Evolutionary conservation across 1,140 invertebrate species (phyloP), one percentile per base, ranked within the genome.

Genomic region (Euborellia annulipes): DNA sequence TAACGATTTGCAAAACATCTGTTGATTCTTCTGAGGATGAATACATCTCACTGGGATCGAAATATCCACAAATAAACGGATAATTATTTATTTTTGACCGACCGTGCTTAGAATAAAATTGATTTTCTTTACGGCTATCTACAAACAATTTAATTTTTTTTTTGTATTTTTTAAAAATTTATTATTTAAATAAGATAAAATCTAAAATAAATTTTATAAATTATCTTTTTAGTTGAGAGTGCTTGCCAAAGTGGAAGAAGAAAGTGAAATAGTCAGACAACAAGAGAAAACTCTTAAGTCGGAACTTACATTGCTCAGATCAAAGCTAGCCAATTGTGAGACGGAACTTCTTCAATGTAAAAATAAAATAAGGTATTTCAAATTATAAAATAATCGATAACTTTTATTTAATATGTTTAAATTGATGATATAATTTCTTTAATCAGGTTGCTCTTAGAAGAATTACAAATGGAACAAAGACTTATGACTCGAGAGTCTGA

Each of bases 341-440:
- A 86, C 82, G 0, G 85, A 92, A 62, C 62, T 91, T 41, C 60
- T 86, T 46, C 82, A 89, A 52, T 89, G 85, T 62, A 86, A 86
- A 68, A 90, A 84, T 58, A 87, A 85, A 66, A 88, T 86, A 52
- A 73, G 82, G 63, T 78, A 36, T 34, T 34, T 34, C 9, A 34
- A 34, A 9, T n/a, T 9, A 17, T 19, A 19, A 41, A 41, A 22
- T 41, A 19, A n/a, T 34, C 9, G n/a, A 34, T 34, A n/a, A n/a
- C n/a, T n/a, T n/a, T n/a, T n/a, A n/a, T n/a, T n/a, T n/a, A n/a
- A n/a, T 34, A 14, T 9, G 9, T 34, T 34, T 34, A 34, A 34
- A 34, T 34, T 39, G 16, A 17, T 7, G 43, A 46, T 2, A 34
- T 9, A 34, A 14, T 34, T 11, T 18, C 16, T 13, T 42, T 30